phyloP scores from a whole-genome alignment of 2,888 invertebrate species.

The Drosophila peninsularis region DNA sequence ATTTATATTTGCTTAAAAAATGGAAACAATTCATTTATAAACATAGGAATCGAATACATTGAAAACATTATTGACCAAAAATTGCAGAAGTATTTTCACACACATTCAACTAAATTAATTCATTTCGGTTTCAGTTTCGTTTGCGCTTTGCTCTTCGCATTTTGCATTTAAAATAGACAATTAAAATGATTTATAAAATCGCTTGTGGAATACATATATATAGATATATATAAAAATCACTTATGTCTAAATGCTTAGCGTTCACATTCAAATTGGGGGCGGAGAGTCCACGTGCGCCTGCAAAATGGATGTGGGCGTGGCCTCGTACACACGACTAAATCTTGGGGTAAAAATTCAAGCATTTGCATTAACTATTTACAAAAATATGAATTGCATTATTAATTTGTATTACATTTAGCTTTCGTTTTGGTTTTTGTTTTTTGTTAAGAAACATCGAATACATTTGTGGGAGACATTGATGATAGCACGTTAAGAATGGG shows the following conservation, averaged over 20 bases:
- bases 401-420: slow-evolving; percentile 15
- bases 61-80: slow-evolving; percentile 72
- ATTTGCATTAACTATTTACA: slow-evolving; percentile 72
- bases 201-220: slow-evolving; percentile 37
- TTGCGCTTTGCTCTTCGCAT: slow-evolving; percentile 36
- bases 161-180: slow-evolving; percentile 74
- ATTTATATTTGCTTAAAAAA: slow-evolving; percentile 77
- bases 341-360: slow-evolving; percentile 69
- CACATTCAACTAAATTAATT: slow-evolving; percentile 68
- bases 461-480: slow-evolving; percentile 57
- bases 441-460: slow-evolving; percentile 68
- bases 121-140: slow-evolving; percentile 25
- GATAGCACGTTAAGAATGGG: slow-evolving; percentile 39
- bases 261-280: slow-evolving; percentile 66
- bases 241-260: slow-evolving; percentile 76
- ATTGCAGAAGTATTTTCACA: slow-evolving; percentile 62
- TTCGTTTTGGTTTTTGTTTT: slow-evolving; percentile 14
- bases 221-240: slow-evolving; percentile 69
- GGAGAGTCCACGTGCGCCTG: slow-evolving; percentile 35
- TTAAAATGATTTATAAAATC: slow-evolving; percentile 80
- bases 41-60: slow-evolving; percentile 74
- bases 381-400: slow-evolving; percentile 62
- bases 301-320: slow-evolving; percentile 39
- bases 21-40: slow-evolving; percentile 67
- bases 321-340: slow-evolving; percentile 47